A percentile compares a stretch with the other conserved stretches of the same genome.
Evolutionary conservation across 2,797 vertebrate genomes (phyloP).

Genomic region (Gadopsis bispinosus): DNA sequence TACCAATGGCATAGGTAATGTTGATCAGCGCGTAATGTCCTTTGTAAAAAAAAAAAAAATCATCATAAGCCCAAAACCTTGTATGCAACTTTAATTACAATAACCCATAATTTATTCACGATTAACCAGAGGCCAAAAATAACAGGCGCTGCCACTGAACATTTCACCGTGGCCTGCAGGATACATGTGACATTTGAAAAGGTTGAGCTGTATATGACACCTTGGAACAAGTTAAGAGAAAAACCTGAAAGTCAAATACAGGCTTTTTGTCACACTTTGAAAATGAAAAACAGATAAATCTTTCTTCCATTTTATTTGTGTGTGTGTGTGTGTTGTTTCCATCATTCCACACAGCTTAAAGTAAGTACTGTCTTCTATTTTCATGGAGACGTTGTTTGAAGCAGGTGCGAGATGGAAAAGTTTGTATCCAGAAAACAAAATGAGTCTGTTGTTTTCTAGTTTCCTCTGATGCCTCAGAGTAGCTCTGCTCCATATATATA

Average conservation of each 20-base stretch:
- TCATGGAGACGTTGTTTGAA: constrained; percentile 43
- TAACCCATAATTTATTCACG: constrained; percentile 37
- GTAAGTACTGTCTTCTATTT: constrained; percentile 33
- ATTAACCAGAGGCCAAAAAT: constrained; percentile 36
- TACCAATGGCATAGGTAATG: neutral
- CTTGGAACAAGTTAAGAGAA: constrained; percentile 52
- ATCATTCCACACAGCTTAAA: constrained; percentile 35
- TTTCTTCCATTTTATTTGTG: neutral
- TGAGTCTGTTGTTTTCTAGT: constrained; percentile 6
- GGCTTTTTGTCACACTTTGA: constrained; percentile 36
- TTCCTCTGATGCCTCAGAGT: neutral
- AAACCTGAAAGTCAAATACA: constrained; percentile 55
- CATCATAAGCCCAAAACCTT: constrained; percentile 7
- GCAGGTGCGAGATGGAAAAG: constrained; percentile 29
- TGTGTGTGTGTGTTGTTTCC: constrained; percentile 45
- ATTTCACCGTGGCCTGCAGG: constrained; percentile 58
- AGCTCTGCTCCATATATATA: constrained; percentile 13
- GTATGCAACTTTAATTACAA: constrained; percentile 21
- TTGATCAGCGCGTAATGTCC: constrained; percentile 1
- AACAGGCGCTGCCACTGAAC: constrained; percentile 28
- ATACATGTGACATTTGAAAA: constrained; percentile 72
- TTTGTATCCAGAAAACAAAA: constrained; percentile 36
- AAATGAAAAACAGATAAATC: constrained; percentile 28
- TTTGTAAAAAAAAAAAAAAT: constrained; percentile 14
- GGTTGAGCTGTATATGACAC: constrained; percentile 62